phyloP scores from a whole-genome alignment of 2,888 invertebrate genomes.

The Eledona agricola region DNA sequence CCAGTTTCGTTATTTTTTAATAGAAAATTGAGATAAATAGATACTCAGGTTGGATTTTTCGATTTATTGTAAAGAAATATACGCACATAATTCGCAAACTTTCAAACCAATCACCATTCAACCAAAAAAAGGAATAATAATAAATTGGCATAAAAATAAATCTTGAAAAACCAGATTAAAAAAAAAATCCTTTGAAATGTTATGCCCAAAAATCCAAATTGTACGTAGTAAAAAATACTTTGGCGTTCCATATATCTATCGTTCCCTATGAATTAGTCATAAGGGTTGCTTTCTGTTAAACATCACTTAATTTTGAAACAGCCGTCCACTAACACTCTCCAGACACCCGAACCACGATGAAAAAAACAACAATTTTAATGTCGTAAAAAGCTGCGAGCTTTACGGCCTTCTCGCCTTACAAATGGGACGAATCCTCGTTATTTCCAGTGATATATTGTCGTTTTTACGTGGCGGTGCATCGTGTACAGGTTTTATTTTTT shows the following conservation, averaged over 20 bases:
- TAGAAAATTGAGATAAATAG: no score
- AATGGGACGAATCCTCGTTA: conserved; percentile 19
- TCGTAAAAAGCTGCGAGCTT: conserved; percentile 2
- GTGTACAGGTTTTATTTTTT: conserved; percentile 37
- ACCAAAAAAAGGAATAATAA: no score
- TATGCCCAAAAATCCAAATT: no score
- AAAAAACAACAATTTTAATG: conserved; percentile 6
- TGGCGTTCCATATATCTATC: conserved; percentile 12
- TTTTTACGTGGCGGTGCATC: conserved; percentile 2
- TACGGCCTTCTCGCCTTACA: conserved; percentile 21
- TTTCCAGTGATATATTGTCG: conserved; percentile 9
- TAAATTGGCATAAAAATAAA: no score
- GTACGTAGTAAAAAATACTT: no score
- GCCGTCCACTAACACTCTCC: conserved; percentile 24
- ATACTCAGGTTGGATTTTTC: no score
- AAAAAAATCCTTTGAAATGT: no score
- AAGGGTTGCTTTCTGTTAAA: conserved; percentile 62
- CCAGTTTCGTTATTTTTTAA: no score
- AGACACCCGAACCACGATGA: conserved; percentile 30
- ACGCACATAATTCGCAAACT: no score
- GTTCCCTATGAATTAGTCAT: conserved; percentile 60
- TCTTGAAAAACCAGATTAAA: no score
- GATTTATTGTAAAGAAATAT: no score
- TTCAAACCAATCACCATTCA: no score
- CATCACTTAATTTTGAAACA: conserved; percentile 55